Evolutionary conservation across 1,140 invertebrate species (phyloP), one percentile per base, ranked within the genome.

Genomic region (Brachionus manjavacas): DNA sequence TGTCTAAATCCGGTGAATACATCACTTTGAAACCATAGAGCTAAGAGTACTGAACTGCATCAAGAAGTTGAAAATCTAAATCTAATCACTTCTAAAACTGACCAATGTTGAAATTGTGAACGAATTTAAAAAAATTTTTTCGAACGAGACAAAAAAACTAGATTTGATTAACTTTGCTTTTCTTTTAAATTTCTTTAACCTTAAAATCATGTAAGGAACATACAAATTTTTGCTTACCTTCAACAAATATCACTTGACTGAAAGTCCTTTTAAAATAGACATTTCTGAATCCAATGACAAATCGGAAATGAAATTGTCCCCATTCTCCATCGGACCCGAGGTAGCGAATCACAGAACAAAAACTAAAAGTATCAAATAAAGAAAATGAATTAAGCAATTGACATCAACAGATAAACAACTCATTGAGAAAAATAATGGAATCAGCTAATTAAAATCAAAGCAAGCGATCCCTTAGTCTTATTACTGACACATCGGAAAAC

Each of bases 311-410:
- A 41, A 72, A 25, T 35, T 49, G 46, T 25, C 14, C n/a, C 2
- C 20, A 25, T 35, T 12, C 25, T 46, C 9, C 25, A 28, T 8
- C 31, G 25, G 41, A 76, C 4, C 6, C 43, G 4, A 49, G 49
- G 14, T 20, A 46, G 25, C 12, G 52, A 3, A 49, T 28, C 23
- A 46, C 16, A 28, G 72, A 76, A 25, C 16, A 76, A 28, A 23
- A 49, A 14, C 43, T 76, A 76, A 28, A 46, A 8, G 43, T 52
- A 28, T 49, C 72, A 1, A 76, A 76, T 76, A 76, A 52, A 14
- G 72, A 76, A 76, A 52, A 76, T 76, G 72, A 76, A 76, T 76
- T 76, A 49, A 76, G 43, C 11, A 76, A 76, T 76, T 76, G 72
- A 46, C 52, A 76, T 76, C 20, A 49, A 76, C 43, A 76, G 20